phyloP scores from a whole-genome alignment of 2,888 invertebrate genomes.

The Molanna angustata region DNA sequence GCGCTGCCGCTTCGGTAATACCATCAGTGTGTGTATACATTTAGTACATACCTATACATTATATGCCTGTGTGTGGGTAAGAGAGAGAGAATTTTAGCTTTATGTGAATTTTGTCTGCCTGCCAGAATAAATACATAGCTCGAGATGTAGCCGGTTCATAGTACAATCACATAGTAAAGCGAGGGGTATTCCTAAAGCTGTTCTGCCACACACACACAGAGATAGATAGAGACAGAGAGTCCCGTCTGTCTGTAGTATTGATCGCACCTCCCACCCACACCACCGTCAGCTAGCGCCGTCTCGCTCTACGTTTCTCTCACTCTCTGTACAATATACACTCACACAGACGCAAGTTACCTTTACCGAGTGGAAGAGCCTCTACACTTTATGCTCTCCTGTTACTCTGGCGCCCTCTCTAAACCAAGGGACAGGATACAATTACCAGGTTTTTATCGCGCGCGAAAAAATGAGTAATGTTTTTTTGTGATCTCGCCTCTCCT shows the following conservation, averaged over 20 bases:
- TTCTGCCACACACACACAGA: slow-evolving; percentile 25
- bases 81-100: no score
- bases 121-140: background rate
- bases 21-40: no score
- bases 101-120: slow-evolving; percentile 15
- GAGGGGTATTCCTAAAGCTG: slow-evolving; percentile 28
- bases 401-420: slow-evolving; percentile 13
- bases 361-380: no score
- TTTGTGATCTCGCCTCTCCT: no score
- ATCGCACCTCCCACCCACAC: slow-evolving; percentile 22
- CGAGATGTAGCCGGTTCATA: slow-evolving; percentile 13
- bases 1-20: slow-evolving; percentile 12
- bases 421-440: slow-evolving; percentile 11
- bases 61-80: background rate
- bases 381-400: slow-evolving; percentile 22
- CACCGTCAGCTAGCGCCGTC: slow-evolving; percentile 13
- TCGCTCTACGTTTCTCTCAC: slow-evolving; percentile 5
- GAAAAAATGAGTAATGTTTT: background rate
- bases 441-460: background rate
- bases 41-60: no score
- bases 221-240: no score
- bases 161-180: slow-evolving; percentile 27
- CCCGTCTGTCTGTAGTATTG: slow-evolving; percentile 30
- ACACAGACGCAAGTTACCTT: background rate
- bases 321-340: no score